A percentile compares a stretch with the other conserved stretches of the same genome.
These are phyloP conservation scores for Oscheius sp. DNA, from an alignment of 2,888 invertebrate species.

Conservation along the genomic window DNA sequence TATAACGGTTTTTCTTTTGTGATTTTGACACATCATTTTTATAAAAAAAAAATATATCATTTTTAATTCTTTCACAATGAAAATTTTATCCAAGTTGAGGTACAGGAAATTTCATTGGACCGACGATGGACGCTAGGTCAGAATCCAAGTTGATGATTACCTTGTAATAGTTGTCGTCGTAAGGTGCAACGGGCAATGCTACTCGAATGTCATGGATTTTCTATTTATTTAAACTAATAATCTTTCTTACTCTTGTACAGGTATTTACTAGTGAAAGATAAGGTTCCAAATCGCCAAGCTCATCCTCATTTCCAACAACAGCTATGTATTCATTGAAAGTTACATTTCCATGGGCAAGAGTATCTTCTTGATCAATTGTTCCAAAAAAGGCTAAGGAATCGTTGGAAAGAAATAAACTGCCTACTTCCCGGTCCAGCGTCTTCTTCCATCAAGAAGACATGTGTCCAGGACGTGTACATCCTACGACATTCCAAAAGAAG, in stretches of 20 bases:
- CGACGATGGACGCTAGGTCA: not conserved
- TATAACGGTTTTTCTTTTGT: not conserved
- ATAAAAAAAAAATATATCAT: not conserved
- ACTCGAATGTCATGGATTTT: not conserved
- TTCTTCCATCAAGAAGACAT: conserved; percentile 17
- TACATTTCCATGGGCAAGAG: not conserved
- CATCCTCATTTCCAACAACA: not conserved
- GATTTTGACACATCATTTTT: too few relatives aligned
- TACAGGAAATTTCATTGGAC: not conserved
- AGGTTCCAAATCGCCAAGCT: conserved; percentile 9
- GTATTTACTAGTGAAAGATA: not conserved
- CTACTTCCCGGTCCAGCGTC: not conserved
- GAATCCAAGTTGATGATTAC: not conserved
- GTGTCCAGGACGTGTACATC: conserved; percentile 3
- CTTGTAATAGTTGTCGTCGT: not conserved
- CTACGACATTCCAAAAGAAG: not conserved
- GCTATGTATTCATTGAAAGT: not conserved
- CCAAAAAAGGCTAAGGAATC: not conserved
- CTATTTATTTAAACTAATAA: not conserved
- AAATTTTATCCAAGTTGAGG: not conserved
- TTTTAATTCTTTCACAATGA: not conserved
- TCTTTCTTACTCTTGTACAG: not conserved
- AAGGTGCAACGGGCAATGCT: not conserved
- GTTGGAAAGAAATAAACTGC: not conserved
- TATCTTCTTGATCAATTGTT: not conserved